These are phyloP conservation scores for Clostera curtula DNA, from an alignment of 2,888 invertebrate species.

Conservation along the genomic window DNA sequence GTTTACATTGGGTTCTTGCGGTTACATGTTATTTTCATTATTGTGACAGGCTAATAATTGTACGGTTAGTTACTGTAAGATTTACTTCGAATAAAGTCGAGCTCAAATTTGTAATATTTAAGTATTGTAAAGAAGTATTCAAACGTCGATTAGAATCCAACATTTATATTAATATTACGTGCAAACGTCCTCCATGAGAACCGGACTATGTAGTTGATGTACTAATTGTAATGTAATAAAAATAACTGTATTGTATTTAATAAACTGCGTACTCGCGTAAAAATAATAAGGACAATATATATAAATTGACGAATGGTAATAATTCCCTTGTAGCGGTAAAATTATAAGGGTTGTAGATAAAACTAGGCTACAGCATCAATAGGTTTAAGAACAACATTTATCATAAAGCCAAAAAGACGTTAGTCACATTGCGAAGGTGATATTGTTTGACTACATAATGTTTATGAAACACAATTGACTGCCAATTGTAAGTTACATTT, in stretches of 20 bases:
- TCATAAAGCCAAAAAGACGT: constrained; percentile 54
- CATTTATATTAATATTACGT: constrained; percentile 47
- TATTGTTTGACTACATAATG: constrained; percentile 62
- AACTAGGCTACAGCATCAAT: constrained; percentile 44
- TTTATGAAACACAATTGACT: constrained; percentile 67
- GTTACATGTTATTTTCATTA: constrained; percentile 37
- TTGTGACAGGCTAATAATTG: constrained; percentile 33
- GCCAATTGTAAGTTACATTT: constrained; percentile 66
- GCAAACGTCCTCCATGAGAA: constrained; percentile 63
- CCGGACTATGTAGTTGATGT: constrained; percentile 57
- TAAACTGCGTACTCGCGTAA: constrained; percentile 71
- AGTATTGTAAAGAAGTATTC: constrained; percentile 60
- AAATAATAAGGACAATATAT: constrained; percentile 74
- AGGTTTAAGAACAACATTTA: constrained; percentile 40
- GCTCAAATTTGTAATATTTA: constrained; percentile 69
- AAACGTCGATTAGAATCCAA: constrained; percentile 51
- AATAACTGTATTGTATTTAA: constrained; percentile 63
- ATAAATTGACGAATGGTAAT: constrained; percentile 64
- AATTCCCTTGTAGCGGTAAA: constrained; percentile 55
- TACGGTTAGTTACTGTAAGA: constrained; percentile 43
- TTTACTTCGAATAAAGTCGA: constrained; percentile 69
- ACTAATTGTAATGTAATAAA: constrained; percentile 45
- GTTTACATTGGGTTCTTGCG: constrained; percentile 44
- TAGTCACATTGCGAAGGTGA: constrained; percentile 55
- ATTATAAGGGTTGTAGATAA: constrained; percentile 60